Conservation (phyloP, 2,888 invertebrate genomes). For the Lasioglossum lativentre region DNA sequence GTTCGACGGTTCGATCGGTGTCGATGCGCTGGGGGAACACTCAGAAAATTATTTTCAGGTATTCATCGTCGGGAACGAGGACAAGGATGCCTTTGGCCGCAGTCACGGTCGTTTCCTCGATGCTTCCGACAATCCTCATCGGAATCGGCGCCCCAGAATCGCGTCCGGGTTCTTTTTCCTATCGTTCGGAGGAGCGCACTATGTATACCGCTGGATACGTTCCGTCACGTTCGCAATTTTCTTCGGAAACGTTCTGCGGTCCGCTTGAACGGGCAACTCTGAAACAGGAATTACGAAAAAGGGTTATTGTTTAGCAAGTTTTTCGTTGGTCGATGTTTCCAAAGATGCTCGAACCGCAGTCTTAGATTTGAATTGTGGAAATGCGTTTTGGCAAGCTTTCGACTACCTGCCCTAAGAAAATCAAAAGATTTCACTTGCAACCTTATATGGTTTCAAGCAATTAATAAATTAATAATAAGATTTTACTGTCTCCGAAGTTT, state of each 20-base stretch:
- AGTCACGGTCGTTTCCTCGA: slow-evolving; percentile 14
- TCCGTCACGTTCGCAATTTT: slow-evolving; percentile 57
- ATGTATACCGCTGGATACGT: slow-evolving; percentile 12
- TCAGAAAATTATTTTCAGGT: slow-evolving; percentile 46
- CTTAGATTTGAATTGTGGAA: not conserved
- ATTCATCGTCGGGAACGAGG: slow-evolving; percentile 26
- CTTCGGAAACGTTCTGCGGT: slow-evolving; percentile 3
- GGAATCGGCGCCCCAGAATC: slow-evolving; percentile 31
- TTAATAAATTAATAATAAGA: too few relatives aligned
- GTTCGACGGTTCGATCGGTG: not conserved
- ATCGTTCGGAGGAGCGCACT: not conserved
- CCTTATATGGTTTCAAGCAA: too few relatives aligned
- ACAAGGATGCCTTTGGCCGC: slow-evolving; percentile 34
- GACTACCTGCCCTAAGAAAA: not conserved
- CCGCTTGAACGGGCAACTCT: slow-evolving; percentile 33
- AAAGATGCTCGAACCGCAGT: not conserved
- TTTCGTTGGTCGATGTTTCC: not conserved
- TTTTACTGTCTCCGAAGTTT: not conserved
- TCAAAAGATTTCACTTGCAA: not conserved
- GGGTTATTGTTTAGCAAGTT: slow-evolving; percentile 35
- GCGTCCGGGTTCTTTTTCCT: slow-evolving; percentile 22
- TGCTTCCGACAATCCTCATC: slow-evolving; percentile 24
- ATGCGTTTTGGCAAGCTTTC: not conserved
- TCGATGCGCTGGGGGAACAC: not conserved
- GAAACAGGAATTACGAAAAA: slow-evolving; percentile 56